Base-by-base conservation (phyloP, 2,797 vertebrate species). In the Danio aesculapii region DNA sequence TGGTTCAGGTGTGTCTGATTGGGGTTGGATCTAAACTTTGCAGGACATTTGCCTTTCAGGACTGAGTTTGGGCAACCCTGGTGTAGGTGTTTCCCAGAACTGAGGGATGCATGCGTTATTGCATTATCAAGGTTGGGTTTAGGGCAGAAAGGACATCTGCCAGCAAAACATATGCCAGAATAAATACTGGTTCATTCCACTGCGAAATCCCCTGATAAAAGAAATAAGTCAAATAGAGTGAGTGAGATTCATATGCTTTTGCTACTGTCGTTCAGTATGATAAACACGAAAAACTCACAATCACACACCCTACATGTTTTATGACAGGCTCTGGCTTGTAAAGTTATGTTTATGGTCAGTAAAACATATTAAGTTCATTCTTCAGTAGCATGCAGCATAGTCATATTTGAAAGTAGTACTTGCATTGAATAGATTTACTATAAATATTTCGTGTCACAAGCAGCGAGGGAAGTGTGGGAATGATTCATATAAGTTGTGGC, bases 401-500 rank as follows among this genome's bases (percentile, higher is more conserved):
- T 16, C 52, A 52, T 72, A 72, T 80, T 73, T 80, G 50, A 64
- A 80, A 74, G 79, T 81, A 52, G 58, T 49, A 43, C 79, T 57
- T 47, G 61, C 55, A 62, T 50, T 43, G 19, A 79, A 70, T 47
- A 47, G 50, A 79, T 62, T 75, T 75, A 41, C 62, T 74, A 55
- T 72, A 79, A 53, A 79, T 68, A 79, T 53, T 75, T 52, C 8
- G 6, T 44, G 19, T 44, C 62, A 78, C 19, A 70, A 58, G 61
- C 59, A 75, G 76, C 58, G 47, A 64, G 75, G 75, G 59, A 46
- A 47, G 77, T 68, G 77, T 67, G 43, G 67, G 59, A 79, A 72
- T 84, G 81, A 84, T 84, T 70, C 30, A 75, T 81, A 86, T 57
- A 72, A 69, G 68, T 46, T 57, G 78, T 84, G 83, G 67, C 83